Conservation (phyloP, 2,888 invertebrate genomes). For the Plusia festucae region DNA sequence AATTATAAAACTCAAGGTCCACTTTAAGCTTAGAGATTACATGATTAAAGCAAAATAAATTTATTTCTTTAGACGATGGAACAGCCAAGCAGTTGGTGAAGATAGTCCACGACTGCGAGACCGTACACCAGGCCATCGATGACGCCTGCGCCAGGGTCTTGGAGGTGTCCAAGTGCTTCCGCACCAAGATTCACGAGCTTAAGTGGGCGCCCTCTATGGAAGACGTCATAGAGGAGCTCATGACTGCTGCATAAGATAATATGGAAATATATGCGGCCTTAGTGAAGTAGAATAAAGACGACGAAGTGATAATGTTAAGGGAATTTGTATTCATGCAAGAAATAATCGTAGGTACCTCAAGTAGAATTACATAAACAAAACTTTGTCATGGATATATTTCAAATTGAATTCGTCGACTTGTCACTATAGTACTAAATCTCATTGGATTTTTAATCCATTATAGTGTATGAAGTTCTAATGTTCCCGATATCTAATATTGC, state of each 20-base stretch:
- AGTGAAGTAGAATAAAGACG: background rate
- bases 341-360: background rate
- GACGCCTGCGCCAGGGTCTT: constrained; percentile 73
- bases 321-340: background rate
- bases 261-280: background rate
- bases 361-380: too few species aligned
- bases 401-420: too few species aligned
- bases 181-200: constrained; percentile 77
- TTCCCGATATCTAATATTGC: background rate
- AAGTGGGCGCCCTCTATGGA: constrained; percentile 84
- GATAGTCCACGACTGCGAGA: constrained; percentile 77
- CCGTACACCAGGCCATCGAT: constrained; percentile 38
- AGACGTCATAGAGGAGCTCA: constrained; percentile 74
- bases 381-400: too few species aligned
- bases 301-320: background rate
- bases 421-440: too few species aligned
- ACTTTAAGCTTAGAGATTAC: too few species aligned
- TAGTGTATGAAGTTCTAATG: background rate
- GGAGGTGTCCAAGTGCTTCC: constrained; percentile 81
- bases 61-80: constrained; percentile 70
- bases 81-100: constrained; percentile 75
- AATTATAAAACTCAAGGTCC: too few species aligned
- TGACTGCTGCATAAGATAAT: constrained; percentile 65
- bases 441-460: background rate
- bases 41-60: background rate